Evolutionary conservation across 2,113 vertebrate genomes (phyloP), one percentile per base, ranked within the genome.

Genomic region (Tonatia bakeri): DNA sequence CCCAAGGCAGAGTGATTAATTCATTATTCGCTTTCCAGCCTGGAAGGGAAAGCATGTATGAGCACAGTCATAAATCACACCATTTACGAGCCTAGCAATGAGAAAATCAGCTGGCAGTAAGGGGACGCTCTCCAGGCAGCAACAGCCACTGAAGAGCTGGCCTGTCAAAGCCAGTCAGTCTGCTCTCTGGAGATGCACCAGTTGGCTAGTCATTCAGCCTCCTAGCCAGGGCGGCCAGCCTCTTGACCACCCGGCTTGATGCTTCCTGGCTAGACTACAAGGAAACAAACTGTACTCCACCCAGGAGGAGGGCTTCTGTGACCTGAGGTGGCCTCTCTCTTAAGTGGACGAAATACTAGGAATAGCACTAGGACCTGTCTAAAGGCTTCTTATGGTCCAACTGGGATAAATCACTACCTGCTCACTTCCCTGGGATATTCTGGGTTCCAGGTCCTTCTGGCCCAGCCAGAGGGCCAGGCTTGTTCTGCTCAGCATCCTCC

Each of bases 41-140:
- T 98, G 96, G 97, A 98, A 98, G 97, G 97, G 96, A 97, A 98
- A 98, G 97, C 76, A 26, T 98, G 98, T 97, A 96, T 96, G 96
- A 98, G 97, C 86, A 84, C 82, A 94, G 97, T 93, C 97, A 98
- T 98, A 98, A 98, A 98, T 98, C 98, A 99, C 54, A n/a, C 96
- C 86, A 96, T 98, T 98, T 98, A 98, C 98, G 97, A 98, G 96
- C 93, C 97, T 95, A 83, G 97, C 97, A 94, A 98, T 98, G 98
- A 98, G 98, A 98, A 98, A 98, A 97, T 98, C 98, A 98, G 98
- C 97, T 17, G 96, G 95, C 94, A 96, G 97, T 96, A 97, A 98
- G 96, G 96, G 97, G 94, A 88, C 40, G 13, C 80, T 89, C 67
- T 82, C 69, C 8, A 83, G 87, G 83, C 83, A 79, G 92, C 19